A percentile compares a stretch with the other conserved stretches of the same genome.
phyloP scores from a whole-genome alignment of 1,140 invertebrate species.

The Caenorhabditis brenneri region DNA sequence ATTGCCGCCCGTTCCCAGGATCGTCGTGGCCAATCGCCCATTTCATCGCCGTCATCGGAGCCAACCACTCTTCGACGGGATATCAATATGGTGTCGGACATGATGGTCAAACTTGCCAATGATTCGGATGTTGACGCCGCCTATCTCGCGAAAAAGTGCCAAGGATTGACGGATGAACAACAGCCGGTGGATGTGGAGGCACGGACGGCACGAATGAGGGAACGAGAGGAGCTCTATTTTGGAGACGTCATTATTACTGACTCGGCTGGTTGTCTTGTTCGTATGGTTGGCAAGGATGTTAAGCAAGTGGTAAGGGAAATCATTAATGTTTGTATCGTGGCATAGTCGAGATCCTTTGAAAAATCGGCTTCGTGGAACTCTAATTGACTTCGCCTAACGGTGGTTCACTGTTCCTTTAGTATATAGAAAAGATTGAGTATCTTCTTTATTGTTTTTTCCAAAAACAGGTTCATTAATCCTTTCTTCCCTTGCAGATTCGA shows the following conservation, averaged over 20 bases:
- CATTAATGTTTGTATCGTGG: too few relatives aligned
- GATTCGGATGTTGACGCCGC: slow-evolving; percentile 50
- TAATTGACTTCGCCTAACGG: too few relatives aligned
- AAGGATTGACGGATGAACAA: slow-evolving; percentile 6
- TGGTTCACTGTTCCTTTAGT: too few relatives aligned
- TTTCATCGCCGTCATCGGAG: not conserved
- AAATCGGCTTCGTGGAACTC: too few relatives aligned
- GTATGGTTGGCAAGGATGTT: not conserved
- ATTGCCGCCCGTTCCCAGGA: not conserved
- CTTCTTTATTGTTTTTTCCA: too few relatives aligned
- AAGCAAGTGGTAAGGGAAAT: not conserved
- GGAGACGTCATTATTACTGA: not conserved
- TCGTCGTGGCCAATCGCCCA: not conserved
- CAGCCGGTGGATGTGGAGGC: not conserved
- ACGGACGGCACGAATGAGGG: not conserved
- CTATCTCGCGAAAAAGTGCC: not conserved
- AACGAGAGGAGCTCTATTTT: slow-evolving; percentile 9
- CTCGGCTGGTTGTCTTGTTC: not conserved
- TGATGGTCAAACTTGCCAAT: slow-evolving; percentile 35
- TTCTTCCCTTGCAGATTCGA: too few relatives aligned
- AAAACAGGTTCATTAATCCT: too few relatives aligned
- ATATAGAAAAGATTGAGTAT: too few relatives aligned
- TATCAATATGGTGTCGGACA: slow-evolving; percentile 19
- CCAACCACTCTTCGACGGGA: not conserved
- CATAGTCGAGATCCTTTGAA: too few relatives aligned